Evolutionary conservation across 35 echinoderm and acorn worm species (phyloP).

Genomic region (Lytechinus pictus): DNA sequence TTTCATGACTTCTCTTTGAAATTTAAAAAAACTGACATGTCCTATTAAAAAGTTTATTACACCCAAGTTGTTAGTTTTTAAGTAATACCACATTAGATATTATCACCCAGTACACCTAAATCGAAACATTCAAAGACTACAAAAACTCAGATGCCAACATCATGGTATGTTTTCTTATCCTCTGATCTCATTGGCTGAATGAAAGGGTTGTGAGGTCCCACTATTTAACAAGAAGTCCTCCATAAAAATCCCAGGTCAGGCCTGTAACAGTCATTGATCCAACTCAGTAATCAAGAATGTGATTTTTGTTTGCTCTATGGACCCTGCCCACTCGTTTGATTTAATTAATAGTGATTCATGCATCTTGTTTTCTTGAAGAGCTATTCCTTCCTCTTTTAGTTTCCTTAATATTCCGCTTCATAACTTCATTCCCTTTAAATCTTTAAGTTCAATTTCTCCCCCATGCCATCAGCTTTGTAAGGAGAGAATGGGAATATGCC

Average conservation of each 20-base stretch:
- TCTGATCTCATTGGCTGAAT: too few relatives aligned
- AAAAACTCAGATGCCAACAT: too few relatives aligned
- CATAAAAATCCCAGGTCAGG: background rate
- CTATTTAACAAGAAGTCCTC: background rate
- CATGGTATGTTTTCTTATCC: too few relatives aligned
- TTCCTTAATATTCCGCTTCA: background rate
- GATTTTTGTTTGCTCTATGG: background rate
- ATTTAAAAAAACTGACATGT: too few relatives aligned
- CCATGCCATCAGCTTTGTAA: too few relatives aligned
- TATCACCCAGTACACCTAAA: too few relatives aligned
- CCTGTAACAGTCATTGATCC: background rate
- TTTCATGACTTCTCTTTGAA: too few relatives aligned
- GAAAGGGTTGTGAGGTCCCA: background rate
- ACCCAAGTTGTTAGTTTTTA: too few relatives aligned
- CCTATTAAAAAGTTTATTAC: too few relatives aligned
- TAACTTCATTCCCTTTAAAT: background rate
- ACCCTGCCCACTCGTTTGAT: background rate
- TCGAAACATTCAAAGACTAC: too few relatives aligned
- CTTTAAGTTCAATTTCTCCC: background rate
- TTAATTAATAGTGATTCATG: slow-evolving; percentile 5
- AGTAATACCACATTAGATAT: too few relatives aligned
- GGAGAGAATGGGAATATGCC: too few relatives aligned
- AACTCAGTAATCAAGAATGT: background rate
- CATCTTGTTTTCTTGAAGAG: background rate
- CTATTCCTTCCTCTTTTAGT: background rate